Evolutionary conservation across 1,140 invertebrate genomes (phyloP), one percentile per base, ranked within the genome.

Genomic region (Lutraria rhynchaena): DNA sequence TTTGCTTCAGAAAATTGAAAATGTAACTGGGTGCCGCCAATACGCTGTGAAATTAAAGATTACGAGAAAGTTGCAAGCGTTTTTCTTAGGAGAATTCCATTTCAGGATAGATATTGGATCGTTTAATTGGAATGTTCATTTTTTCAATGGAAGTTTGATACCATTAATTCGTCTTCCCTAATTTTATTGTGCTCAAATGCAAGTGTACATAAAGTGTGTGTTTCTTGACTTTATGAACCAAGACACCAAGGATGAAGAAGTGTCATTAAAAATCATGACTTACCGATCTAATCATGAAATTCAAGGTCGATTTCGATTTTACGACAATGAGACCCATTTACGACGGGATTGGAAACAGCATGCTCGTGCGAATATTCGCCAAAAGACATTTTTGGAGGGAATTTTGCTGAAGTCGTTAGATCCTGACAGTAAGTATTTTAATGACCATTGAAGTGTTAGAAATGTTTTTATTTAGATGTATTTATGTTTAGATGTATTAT

Each of bases 341-440:
- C 55, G 60, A 2, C 41, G 60, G n/a, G 78, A 81, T 29, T 81
- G 78, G 78, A 81, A 74, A 55, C 78, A 73, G 27, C 60, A 74
- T 24, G 78, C 78, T n/a, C 55, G 70, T 22, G 60, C 55, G 31
- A 81, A 81, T 51, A 81, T 81, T 35, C 69, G 70, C 11, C 67
- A 81, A 37, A 41, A 57, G 24, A 81, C 78, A 65, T 81, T 81
- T 81, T 57, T 81, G 58, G 78, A 81, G n/a, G 78, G 78, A 27
- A 81, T 81, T 29, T 46, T 81, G 17, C 55, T 81, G 1, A 81
- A 81, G 41, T 57, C 57, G 5, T 31, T 81, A 13, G 67, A 81
- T n/a, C 44, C 44, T 37, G 78, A 70, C 13, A 70, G 78, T 81
- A 60, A 63, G 78, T 81, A 77, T 55, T 19, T 1, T 55, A 27